A percentile compares a stretch with the other conserved stretches of the same genome.
Conservation (phyloP, 2,888 invertebrate genomes). For the Agapetus fuscipes region DNA sequence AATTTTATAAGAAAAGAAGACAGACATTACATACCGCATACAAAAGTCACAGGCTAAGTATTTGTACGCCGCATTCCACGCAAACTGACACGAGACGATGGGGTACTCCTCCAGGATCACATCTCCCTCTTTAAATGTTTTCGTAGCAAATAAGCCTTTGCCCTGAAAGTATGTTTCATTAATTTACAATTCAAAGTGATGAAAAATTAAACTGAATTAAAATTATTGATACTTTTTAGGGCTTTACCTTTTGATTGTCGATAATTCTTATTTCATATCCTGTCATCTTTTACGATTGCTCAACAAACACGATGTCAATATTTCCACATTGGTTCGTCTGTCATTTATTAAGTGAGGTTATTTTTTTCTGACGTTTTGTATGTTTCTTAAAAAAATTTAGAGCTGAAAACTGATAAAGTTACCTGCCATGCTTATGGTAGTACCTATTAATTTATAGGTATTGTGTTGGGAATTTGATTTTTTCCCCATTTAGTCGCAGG, state of each 20-base stretch:
- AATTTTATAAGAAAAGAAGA: too few species aligned
- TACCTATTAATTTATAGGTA: too few species aligned
- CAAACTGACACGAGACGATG: constrained; percentile 81
- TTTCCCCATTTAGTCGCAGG: too few species aligned
- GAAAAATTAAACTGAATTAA: too few species aligned
- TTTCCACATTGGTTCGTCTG: neutral
- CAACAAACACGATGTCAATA: constrained; percentile 1
- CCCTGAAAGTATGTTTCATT: too few species aligned
- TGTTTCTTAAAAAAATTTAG: too few species aligned
- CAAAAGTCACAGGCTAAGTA: constrained; percentile 89
- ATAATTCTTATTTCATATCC: constrained; percentile 36
- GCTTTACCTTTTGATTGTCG: constrained; percentile 35
- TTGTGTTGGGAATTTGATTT: too few species aligned
- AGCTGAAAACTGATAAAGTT: too few species aligned
- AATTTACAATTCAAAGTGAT: too few species aligned
- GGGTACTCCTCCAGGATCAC: constrained; percentile 83
- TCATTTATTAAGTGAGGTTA: too few species aligned
- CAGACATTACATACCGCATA: constrained; percentile 58
- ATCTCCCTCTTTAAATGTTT: constrained; percentile 58
- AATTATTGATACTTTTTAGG: too few species aligned
- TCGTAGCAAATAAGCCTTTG: constrained; percentile 69
- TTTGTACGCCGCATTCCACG: constrained; percentile 83
- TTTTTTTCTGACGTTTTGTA: neutral
- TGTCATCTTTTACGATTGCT: constrained; percentile 27
- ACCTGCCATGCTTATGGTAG: too few species aligned